Evolutionary conservation across 2,113 vertebrate genomes (phyloP), one percentile per base, ranked within the genome.

Genomic region (Pelobates fuscus): DNA sequence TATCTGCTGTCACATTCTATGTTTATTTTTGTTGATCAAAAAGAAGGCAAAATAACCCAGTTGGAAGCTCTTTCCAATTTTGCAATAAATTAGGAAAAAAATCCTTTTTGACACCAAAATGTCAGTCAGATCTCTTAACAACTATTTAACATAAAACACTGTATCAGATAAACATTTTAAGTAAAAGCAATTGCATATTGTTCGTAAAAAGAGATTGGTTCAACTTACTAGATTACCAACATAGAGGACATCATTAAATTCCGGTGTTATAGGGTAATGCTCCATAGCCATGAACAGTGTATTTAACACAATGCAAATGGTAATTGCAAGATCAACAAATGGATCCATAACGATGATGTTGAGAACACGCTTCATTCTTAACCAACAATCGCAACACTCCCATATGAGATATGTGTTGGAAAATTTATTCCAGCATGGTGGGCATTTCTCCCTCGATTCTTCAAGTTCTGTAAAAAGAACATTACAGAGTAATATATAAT

Each of bases 281-380:
- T 99, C 97, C 95, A 99, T 97, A 58, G 97, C 95, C 97, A 99
- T 99, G 67, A 99, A 99, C 44, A 98, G 44, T 14, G 97, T 99
- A 81, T 99, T 99, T 77, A 98, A 85, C 64, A 98, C 94, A 81
- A 99, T 99, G 81, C 97, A 99, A 64, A 97, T 93, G 14, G 97
- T 99, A 78, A 99, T 98, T 52, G 91, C 86, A 18, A 99, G 90
- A 81, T 99, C 97, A 54, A 90, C 90, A 84, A 97, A 98, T 3
- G 97, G 97, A 84, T 99, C 97, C 96, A 95, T 98, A 73, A 99
- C 95, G 67, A 98, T 84, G 70, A 94, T 71, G 72, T 92, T 91
- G 60, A 98, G 84, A 0, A 90, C 0, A 0, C 85, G 91, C 81
- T 98, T 98, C 41, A 99, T 88, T 91, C 91, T 95, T 72, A 97